Base-by-base conservation (phyloP, 2,113 vertebrate species). In the Sapayoa aenigma region DNA sequence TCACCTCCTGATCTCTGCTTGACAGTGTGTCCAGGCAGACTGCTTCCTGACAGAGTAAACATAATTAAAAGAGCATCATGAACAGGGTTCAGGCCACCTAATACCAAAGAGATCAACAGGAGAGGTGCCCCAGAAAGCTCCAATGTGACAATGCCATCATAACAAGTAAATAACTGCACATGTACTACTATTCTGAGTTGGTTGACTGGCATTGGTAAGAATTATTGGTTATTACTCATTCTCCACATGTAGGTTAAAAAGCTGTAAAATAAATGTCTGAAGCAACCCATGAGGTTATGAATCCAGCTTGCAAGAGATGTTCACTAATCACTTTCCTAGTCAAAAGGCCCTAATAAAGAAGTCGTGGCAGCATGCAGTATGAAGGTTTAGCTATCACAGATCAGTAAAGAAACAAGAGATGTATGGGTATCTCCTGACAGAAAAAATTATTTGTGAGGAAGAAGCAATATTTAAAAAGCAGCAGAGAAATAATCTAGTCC, bases 31-130 rank as follows among this genome's bases (percentile, higher is more conserved):
- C 78, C 66, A 59, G 87, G 89, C 94, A 90, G 78, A 63, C 72
- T 91, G 68, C 84, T 93, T 95, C 83, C 95, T 90, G 82, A 37
- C 67, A 83, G 63, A 35, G 50, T 69, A 86, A 94, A 93, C 31
- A 74, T 78, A 82, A 87, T 85, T 69, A 87, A 72, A 84, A 74
- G 37, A 83, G n/a, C 16, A 4, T 68, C 66, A 46, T 5, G n/a
- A 11, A 23, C 12, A 50, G 50, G n/a, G 44, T 42, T 80, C 2
- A 0, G 39, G 63, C 16, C 84, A 76, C 82, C 47, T 81, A 30
- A 84, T 18, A 25, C 56, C 56, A 46, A 60, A 83, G 52, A 95
- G 89, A 73, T 92, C 89, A 94, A 71, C 5, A 24, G 72, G 65
- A 78, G 28, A 50, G 71, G 42, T 44, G 58, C 22, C 50, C 50